A percentile compares a stretch with the other conserved stretches of the same genome.
These are phyloP conservation scores for Progne subis DNA, from an alignment of 2,113 vertebrate genomes.

Conservation along the genomic window DNA sequence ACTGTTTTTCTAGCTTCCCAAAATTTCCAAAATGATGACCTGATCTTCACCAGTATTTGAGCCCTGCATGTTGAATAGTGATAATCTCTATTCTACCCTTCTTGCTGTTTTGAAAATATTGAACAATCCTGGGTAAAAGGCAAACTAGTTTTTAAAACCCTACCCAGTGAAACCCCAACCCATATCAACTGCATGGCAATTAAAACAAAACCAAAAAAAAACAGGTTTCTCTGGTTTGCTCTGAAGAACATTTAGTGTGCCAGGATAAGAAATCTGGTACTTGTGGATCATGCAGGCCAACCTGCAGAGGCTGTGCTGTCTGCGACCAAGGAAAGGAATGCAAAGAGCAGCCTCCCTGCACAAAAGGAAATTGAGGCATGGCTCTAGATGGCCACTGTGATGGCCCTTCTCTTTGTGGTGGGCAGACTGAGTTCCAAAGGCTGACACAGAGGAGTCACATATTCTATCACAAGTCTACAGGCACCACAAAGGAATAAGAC, in stretches of 20 bases:
- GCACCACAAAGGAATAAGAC: not conserved
- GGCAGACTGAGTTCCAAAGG: not conserved
- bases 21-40: not conserved
- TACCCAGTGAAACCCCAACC: not conserved
- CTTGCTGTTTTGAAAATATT: not conserved
- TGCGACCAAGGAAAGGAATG: not conserved
- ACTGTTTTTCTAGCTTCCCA: not conserved
- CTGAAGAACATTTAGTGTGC: not conserved
- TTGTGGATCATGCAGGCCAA: not conserved
- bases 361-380: not conserved
- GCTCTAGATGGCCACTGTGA: not conserved
- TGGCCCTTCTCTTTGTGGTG: not conserved
- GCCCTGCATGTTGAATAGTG: not conserved
- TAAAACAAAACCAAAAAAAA: not conserved
- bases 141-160: not conserved
- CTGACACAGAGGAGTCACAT: not conserved
- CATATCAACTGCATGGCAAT: not conserved
- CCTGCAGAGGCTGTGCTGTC: not conserved
- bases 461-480: not conserved
- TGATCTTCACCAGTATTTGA: not conserved
- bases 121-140: not conserved
- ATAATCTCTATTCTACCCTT: not conserved
- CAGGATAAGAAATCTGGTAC: not conserved
- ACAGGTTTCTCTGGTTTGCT: not conserved
- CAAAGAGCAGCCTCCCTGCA: not conserved